Percentiles rank a stretch among this genome's conserved stretches.
Conservation (phyloP, 2,797 vertebrate genomes). For the Anniella stebbinsi region DNA sequence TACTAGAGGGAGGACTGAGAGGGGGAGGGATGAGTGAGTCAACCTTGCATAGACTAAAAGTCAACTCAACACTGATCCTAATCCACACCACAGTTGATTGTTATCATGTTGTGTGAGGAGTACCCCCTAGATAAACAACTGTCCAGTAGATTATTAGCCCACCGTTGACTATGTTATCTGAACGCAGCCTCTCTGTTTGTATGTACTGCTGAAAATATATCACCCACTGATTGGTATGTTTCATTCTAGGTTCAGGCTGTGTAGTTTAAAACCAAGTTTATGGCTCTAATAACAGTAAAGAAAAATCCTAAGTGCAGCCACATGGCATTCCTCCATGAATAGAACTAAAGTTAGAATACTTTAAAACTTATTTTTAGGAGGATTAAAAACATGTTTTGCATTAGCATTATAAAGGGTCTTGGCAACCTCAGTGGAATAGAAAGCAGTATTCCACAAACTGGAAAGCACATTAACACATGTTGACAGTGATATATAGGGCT, state of each 20-base stretch:
- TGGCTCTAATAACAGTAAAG: background rate
- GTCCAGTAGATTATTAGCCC: too few species aligned
- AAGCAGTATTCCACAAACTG: background rate
- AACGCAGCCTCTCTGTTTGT: background rate
- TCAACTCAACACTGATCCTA: too few species aligned
- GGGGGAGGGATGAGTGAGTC: too few species aligned
- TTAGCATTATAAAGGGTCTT: background rate
- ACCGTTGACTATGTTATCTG: too few species aligned
- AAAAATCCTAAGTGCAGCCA: background rate
- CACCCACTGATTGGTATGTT: background rate
- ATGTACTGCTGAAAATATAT: background rate
- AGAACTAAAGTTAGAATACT: background rate
- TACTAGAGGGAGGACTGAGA: too few species aligned
- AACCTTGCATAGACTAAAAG: too few species aligned
- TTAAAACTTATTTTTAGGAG: background rate
- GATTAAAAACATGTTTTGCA: background rate
- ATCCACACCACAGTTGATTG: too few species aligned
- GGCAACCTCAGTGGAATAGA: background rate
- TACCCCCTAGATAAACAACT: too few species aligned
- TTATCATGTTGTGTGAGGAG: too few species aligned
- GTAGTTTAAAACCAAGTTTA: slow-evolving; percentile 1
- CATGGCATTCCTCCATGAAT: background rate
- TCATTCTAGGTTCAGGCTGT: background rate
- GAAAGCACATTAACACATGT: background rate
- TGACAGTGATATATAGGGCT: background rate